Percentiles rank a stretch among this genome's conserved stretches.
Evolutionary conservation across 2,888 invertebrate genomes (phyloP).

Genomic region (Campaea margaritaria): DNA sequence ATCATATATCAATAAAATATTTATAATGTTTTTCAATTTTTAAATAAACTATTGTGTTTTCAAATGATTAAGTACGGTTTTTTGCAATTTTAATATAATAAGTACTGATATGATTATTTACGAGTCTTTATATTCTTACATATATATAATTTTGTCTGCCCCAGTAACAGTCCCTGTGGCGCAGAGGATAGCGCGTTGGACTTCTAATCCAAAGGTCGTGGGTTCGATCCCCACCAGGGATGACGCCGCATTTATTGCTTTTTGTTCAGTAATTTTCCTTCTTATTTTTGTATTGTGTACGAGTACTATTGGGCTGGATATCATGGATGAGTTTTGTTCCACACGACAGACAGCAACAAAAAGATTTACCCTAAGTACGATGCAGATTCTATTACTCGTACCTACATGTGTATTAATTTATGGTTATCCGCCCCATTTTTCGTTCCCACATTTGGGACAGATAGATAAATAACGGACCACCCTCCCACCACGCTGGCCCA

Average conservation of each 20-base stretch:
- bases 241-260: slow-evolving; percentile 58
- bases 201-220: slow-evolving; percentile 96
- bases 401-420: too few species aligned
- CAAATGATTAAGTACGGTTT: not conserved
- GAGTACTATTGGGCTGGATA: too few species aligned
- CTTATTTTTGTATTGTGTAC: too few species aligned
- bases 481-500: too few species aligned
- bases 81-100: not conserved
- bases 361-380: too few species aligned
- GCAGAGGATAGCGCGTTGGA: slow-evolving; percentile 96
- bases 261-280: too few species aligned
- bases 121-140: not conserved
- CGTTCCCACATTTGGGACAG: too few species aligned
- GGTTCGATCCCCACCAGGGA: slow-evolving; percentile 95
- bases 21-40: not conserved
- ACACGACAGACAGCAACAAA: too few species aligned
- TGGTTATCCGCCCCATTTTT: too few species aligned
- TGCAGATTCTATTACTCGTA: too few species aligned
- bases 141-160: slow-evolving; percentile 50
- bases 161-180: slow-evolving; percentile 88
- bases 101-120: not conserved
- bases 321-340: too few species aligned
- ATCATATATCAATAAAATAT: not conserved
- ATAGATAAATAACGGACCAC: too few species aligned
- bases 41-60: not conserved